Evolutionary conservation across 2,797 vertebrate species (phyloP).

Genomic region (Acridotheres tristis): DNA sequence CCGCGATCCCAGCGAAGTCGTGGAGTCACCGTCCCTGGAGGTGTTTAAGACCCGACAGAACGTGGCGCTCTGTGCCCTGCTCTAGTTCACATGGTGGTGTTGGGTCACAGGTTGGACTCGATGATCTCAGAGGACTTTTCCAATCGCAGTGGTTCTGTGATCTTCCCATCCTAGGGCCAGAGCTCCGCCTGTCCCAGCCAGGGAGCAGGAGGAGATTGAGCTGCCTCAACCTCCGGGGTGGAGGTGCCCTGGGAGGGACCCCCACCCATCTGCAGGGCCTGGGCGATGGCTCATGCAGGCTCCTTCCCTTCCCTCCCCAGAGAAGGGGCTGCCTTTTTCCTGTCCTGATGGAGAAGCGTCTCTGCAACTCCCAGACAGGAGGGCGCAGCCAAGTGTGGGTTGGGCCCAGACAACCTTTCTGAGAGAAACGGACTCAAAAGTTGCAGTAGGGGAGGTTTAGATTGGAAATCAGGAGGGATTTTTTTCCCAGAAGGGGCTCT

Average conservation of each 20-base stretch:
- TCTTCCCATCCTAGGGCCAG: background rate
- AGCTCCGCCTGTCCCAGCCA: background rate
- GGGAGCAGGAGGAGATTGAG: background rate
- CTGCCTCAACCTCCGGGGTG: rapidly evolving
- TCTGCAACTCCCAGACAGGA: background rate
- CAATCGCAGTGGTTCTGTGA: background rate
- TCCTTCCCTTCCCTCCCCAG: background rate
- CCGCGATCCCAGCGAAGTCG: background rate
- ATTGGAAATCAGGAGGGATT: background rate
- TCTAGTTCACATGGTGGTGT: rapidly evolving
- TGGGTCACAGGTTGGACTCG: background rate
- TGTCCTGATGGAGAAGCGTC: background rate
- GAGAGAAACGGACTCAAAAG: background rate
- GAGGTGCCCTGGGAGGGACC: rapidly evolving
- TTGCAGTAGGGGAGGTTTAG: background rate
- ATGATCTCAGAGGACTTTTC: background rate
- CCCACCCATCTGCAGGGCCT: too few relatives aligned
- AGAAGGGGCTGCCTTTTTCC: too few relatives aligned
- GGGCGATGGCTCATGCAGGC: rapidly evolving
- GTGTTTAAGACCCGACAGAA: background rate
- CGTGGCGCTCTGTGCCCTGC: background rate
- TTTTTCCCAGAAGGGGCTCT: background rate
- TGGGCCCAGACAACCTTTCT: background rate
- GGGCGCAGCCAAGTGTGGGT: background rate
- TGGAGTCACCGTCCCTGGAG: background rate